These are phyloP conservation scores for Bovichtus diacanthus DNA, from an alignment of 2,797 vertebrate species.

Conservation along the genomic window DNA sequence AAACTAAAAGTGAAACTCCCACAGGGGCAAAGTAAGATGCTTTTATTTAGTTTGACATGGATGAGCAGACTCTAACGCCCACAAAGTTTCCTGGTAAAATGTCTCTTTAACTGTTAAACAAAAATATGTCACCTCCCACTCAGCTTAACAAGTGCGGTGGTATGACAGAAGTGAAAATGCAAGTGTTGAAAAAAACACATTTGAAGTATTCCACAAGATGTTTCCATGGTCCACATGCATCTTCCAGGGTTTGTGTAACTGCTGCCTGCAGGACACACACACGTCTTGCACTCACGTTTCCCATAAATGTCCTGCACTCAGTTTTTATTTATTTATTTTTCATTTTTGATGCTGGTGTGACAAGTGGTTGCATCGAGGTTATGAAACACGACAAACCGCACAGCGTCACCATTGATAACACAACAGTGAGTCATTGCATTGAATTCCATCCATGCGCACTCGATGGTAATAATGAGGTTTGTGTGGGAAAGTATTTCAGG, in stretches of 20 bases:
- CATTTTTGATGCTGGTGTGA: slow-evolving; percentile 6
- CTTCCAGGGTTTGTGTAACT: background rate
- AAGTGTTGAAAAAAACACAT: slow-evolving; percentile 5
- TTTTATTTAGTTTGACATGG: slow-evolving; percentile 8
- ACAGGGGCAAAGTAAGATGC: background rate
- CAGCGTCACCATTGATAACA: slow-evolving; percentile 11
- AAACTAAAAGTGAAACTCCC: background rate
- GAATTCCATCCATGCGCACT: slow-evolving; percentile 28
- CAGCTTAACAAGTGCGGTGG: background rate
- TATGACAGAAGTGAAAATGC: slow-evolving; percentile 22
- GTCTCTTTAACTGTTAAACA: slow-evolving; percentile 14
- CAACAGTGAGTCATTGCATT: slow-evolving; percentile 21
- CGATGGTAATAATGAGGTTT: background rate
- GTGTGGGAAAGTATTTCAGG: background rate
- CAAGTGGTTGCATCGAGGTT: slow-evolving; percentile 24
- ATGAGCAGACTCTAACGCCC: slow-evolving; percentile 1
- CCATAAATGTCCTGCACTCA: background rate
- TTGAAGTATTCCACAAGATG: background rate
- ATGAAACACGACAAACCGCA: slow-evolving; percentile 39
- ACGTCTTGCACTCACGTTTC: background rate
- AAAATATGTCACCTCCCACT: slow-evolving; percentile 37
- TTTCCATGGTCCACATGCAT: background rate
- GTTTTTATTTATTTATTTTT: no score
- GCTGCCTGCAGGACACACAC: background rate
- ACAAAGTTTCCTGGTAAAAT: slow-evolving; percentile 33